Percentiles rank a stretch among this genome's conserved stretches.
These are phyloP conservation scores for Serilophus lunatus DNA, from an alignment of 2,113 vertebrate species.

Conservation along the genomic window DNA sequence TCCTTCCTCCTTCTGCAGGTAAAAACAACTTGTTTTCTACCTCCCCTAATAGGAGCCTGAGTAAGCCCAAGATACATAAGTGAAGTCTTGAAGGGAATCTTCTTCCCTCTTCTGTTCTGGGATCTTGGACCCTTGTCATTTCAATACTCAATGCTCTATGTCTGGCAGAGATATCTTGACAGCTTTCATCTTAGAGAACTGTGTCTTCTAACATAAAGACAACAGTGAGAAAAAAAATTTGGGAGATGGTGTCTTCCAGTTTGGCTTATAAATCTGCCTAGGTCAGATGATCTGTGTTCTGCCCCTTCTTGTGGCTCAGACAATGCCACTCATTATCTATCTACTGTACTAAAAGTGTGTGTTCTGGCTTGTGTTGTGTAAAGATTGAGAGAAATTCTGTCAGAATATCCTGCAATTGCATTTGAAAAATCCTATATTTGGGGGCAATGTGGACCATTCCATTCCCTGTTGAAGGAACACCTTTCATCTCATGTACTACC, in stretches of 20 bases:
- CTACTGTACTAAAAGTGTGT: background rate
- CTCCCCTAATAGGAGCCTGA: background rate
- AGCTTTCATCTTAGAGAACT: background rate
- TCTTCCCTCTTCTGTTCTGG: background rate
- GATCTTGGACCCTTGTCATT: background rate
- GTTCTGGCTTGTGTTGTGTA: background rate
- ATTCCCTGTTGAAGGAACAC: background rate
- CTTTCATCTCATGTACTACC: background rate
- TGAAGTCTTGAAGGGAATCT: background rate
- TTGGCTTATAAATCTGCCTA: background rate
- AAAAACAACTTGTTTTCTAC: background rate
- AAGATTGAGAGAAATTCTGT: background rate
- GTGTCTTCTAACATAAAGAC: background rate
- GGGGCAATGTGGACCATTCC: rapidly evolving
- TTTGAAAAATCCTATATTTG: background rate
- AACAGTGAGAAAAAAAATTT: background rate
- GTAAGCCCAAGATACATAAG: background rate
- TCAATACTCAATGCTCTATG: background rate
- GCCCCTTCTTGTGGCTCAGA: background rate
- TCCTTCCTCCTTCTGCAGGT: background rate
- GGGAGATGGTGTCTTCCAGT: background rate
- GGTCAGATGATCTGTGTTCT: background rate
- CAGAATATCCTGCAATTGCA: background rate
- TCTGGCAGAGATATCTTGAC: background rate
- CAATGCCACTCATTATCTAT: background rate